A percentile compares a stretch with the other conserved stretches of the same genome.
Conservation (phyloP, 2,888 invertebrate genomes). For the Drosophila sordidula region DNA sequence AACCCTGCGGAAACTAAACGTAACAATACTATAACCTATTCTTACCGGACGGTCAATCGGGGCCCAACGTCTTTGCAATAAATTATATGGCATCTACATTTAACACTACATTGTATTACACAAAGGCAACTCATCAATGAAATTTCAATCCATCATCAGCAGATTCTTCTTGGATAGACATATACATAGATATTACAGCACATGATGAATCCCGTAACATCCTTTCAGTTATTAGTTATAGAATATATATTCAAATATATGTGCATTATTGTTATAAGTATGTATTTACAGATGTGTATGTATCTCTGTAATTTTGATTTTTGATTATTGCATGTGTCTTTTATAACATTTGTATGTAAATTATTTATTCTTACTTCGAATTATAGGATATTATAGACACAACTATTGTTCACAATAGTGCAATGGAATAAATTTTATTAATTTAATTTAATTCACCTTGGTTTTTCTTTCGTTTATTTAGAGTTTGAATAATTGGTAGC, state of each 20-base stretch:
- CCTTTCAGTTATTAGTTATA: conserved; percentile 25
- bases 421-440: conserved; percentile 46
- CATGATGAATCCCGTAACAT: conserved; percentile 17
- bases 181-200: conserved; percentile 13
- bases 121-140: conserved; percentile 9
- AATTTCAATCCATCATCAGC: conserved; percentile 12
- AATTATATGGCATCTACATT: conserved; percentile 17
- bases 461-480: conserved; percentile 3
- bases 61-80: conserved; percentile 3
- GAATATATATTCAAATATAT: conserved; percentile 19
- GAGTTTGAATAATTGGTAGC: neutral
- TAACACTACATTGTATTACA: conserved; percentile 15
- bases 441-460: conserved; percentile 1
- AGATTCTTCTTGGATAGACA: conserved; percentile 11
- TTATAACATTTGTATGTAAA: conserved; percentile 31
- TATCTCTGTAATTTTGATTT: conserved; percentile 21
- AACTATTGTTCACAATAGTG: conserved; percentile 36
- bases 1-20: conserved; percentile 43
- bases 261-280: conserved; percentile 42
- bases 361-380: conserved; percentile 38
- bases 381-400: conserved; percentile 11
- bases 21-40: conserved; percentile 39
- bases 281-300: conserved; percentile 9
- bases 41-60: conserved; percentile 10
- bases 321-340: conserved; percentile 24